These are phyloP conservation scores for Anoplius nigerrimus DNA, from an alignment of 2,888 invertebrate species.

Conservation along the genomic window DNA sequence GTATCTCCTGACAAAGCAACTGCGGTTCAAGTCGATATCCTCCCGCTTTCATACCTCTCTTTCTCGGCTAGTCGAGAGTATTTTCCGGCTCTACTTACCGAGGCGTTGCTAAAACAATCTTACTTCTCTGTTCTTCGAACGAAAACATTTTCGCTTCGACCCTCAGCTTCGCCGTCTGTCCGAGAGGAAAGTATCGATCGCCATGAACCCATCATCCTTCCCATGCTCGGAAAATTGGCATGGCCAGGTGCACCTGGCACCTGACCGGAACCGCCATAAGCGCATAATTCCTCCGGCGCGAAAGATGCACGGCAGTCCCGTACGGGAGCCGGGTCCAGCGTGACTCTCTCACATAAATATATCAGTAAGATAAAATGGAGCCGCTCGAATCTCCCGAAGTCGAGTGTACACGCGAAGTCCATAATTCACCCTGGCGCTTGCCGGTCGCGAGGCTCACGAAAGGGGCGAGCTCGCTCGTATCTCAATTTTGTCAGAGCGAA, in stretches of 20 bases:
- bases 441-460: constrained; percentile 1
- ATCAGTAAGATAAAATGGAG: constrained; percentile 45
- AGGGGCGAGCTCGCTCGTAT: constrained; percentile 42
- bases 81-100: not conserved
- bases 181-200: no score
- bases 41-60: not conserved
- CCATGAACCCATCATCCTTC: no score
- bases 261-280: no score
- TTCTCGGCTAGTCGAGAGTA: not conserved
- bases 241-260: not conserved
- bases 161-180: no score
- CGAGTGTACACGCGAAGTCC: constrained; percentile 52
- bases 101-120: not conserved
- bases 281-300: no score
- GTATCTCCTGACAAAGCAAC: constrained; percentile 46
- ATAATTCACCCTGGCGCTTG: constrained; percentile 55
- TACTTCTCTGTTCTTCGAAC: no score
- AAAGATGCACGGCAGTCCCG: not conserved
- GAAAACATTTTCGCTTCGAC: no score
- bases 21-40: constrained; percentile 19
- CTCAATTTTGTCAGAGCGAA: constrained; percentile 56
- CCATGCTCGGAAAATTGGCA: no score
- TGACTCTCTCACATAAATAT: constrained; percentile 64
- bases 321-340: constrained; percentile 22
- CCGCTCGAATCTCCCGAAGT: constrained; percentile 34